These are phyloP conservation scores for Pseudanteris insignis DNA, from an alignment of 2,888 invertebrate genomes.

Conservation along the genomic window DNA sequence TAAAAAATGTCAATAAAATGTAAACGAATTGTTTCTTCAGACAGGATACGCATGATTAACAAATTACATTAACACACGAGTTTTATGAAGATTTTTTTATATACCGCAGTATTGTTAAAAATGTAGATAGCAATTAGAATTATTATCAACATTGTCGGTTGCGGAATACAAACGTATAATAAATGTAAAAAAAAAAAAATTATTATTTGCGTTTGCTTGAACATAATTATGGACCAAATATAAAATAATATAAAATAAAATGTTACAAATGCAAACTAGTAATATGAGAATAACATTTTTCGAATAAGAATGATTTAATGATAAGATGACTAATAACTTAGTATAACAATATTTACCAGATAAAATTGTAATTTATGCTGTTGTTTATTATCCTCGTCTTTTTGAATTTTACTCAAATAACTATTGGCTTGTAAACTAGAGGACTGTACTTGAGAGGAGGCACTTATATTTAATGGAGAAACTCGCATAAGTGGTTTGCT, in stretches of 20 bases:
- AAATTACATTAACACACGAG: slow-evolving; percentile 49
- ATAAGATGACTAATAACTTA: no score
- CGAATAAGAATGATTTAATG: no score
- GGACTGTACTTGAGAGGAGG: slow-evolving; percentile 53
- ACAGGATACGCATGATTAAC: slow-evolving; percentile 54
- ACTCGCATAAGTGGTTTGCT: slow-evolving; percentile 63
- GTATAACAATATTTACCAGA: slow-evolving; percentile 50
- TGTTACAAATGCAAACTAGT: no score
- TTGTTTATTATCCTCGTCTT: slow-evolving; percentile 49
- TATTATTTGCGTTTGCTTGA: no score
- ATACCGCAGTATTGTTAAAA: no score
- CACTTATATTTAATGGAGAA: slow-evolving; percentile 63
- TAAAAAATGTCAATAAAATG: no score
- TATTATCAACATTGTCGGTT: slow-evolving; percentile 15
- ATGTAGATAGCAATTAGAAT: no score
- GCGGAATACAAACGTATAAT: no score
- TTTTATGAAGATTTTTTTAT: slow-evolving; percentile 40
- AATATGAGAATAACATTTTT: no score
- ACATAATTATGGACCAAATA: no score
- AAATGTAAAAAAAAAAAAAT: no score
- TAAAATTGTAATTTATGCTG: slow-evolving; percentile 63
- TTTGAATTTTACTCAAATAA: slow-evolving; percentile 25
- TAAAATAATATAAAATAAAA: no score
- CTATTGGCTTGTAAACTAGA: slow-evolving; percentile 40
- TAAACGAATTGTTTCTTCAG: slow-evolving; percentile 53